Evolutionary conservation across 2,113 vertebrate genomes (phyloP), one percentile per base, ranked within the genome.

Genomic region (Mastomys coucha): DNA sequence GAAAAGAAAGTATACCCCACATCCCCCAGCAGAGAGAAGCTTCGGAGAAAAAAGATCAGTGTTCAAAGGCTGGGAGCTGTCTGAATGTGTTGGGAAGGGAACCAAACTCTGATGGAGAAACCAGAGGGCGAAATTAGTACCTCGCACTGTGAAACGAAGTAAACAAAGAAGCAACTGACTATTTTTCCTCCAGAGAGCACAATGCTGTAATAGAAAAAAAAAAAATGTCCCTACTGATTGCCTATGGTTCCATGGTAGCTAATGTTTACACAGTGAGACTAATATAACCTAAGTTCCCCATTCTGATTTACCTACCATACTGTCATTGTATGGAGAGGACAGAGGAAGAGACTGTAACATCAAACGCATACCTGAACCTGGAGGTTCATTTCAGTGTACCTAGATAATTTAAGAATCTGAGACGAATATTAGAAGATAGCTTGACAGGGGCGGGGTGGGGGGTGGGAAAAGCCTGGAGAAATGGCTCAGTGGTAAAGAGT

Each of bases 211-310:
- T 1, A 65, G 73, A 36, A 33, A 31, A 26, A 82, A 77, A n/a
- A n/a, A n/a, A n/a, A n/a, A n/a, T n/a, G 1, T 4, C 0, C 19
- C 56, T 63, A 5, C 39, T 4, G 4, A 2, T 11, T 26, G 0
- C 4, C 58, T 39, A 56, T 6, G 51, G 26, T 70, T 94, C 45
- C 26, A 19, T 31, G 6, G 0, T 3, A 94, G 82, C 63, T 78
- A 94, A 91, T 78, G 77, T 75, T 88, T 75, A 63, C 63, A 60
- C 10, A 69, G 56, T 60, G 39, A 77, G 13, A 63, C 81, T 78
- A 63, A 17, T n/a, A 39, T 85, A 42, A 65, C 22, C 16, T 56
- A 63, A 93, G 80, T 45, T 80, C 42, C 65, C 33, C n/a, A 51
- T 93, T 63, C 26, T 78, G 33, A 91, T 77, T 91, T 89, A 84